Evolutionary conservation across 2,797 vertebrate genomes (phyloP).

Genomic region (Poeciliopsis presidionis): DNA sequence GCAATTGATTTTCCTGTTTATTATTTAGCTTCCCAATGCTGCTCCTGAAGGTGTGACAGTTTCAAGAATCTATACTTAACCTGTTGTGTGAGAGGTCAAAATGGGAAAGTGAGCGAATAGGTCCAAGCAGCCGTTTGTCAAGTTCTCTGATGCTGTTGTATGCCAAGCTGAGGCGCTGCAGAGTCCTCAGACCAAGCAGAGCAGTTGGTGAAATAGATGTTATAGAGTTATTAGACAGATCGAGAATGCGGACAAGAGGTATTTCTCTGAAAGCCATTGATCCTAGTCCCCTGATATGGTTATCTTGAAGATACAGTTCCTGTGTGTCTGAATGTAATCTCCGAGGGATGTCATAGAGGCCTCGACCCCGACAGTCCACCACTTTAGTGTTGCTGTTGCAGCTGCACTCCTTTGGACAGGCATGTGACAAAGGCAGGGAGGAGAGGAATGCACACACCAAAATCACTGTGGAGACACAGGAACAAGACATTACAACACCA

Average conservation of each 20-base stretch:
- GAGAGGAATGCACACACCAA: slow-evolving; percentile 74
- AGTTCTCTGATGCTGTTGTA: slow-evolving; percentile 89
- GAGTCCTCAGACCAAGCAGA: slow-evolving; percentile 85
- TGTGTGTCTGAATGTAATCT: slow-evolving; percentile 86
- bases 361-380: slow-evolving; percentile 89
- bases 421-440: slow-evolving; percentile 59
- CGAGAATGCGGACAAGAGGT: slow-evolving; percentile 85
- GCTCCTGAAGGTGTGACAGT: background rate
- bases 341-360: slow-evolving; percentile 88
- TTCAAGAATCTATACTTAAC: slow-evolving; percentile 26
- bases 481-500: slow-evolving; percentile 19
- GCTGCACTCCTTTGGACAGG: slow-evolving; percentile 89
- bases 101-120: slow-evolving; percentile 86
- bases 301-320: slow-evolving; percentile 90
- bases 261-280: slow-evolving; percentile 87
- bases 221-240: slow-evolving; percentile 94
- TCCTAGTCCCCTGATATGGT: slow-evolving; percentile 87
- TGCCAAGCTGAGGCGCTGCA: slow-evolving; percentile 89
- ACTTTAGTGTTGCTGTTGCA: slow-evolving; percentile 85
- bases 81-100: slow-evolving; percentile 94
- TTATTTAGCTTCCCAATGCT: background rate
- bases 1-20: background rate
- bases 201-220: slow-evolving; percentile 84
- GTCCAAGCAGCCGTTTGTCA: slow-evolving; percentile 87
- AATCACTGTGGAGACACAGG: slow-evolving; percentile 73